phyloP scores from a whole-genome alignment of 2,797 vertebrate genomes.

The Tarsius wallacei region DNA sequence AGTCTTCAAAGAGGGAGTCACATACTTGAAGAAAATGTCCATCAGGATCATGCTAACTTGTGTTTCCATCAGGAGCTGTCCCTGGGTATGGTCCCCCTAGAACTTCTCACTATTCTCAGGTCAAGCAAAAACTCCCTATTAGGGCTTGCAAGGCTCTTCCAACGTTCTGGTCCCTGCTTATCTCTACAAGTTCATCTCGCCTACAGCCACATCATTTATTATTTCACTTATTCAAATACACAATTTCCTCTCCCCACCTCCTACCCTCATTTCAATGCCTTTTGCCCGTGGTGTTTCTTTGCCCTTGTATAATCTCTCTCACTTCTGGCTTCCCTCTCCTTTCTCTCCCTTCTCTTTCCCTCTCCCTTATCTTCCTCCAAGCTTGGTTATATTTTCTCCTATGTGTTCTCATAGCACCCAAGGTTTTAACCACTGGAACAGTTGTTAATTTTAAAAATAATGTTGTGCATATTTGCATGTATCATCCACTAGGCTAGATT shows the following conservation, averaged over 20 bases:
- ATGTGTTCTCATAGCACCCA: not conserved
- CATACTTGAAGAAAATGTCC: not conserved
- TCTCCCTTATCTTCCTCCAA: not conserved
- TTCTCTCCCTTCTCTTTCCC: not conserved
- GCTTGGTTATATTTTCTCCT: not conserved
- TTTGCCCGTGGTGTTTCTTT: not conserved
- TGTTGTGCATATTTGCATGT: not conserved
- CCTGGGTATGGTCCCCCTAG: not conserved
- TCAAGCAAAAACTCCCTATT: not conserved
- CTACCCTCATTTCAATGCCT: not conserved
- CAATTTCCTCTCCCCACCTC: not conserved
- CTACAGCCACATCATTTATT: not conserved
- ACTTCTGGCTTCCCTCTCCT: not conserved
- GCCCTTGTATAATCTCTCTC: not conserved
- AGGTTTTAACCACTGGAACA: not conserved
- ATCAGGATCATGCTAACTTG: not conserved
- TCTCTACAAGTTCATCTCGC: not conserved
- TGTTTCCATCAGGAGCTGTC: not conserved
- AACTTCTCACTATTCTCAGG: not conserved
- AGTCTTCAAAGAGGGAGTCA: not conserved
- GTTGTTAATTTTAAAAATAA: not conserved
- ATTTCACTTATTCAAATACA: not conserved
- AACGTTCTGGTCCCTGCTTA: not conserved
- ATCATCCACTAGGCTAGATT: not conserved
- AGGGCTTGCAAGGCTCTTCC: not conserved